phyloP scores from a whole-genome alignment of 2,797 vertebrate species.

The Simalia tracyae region DNA sequence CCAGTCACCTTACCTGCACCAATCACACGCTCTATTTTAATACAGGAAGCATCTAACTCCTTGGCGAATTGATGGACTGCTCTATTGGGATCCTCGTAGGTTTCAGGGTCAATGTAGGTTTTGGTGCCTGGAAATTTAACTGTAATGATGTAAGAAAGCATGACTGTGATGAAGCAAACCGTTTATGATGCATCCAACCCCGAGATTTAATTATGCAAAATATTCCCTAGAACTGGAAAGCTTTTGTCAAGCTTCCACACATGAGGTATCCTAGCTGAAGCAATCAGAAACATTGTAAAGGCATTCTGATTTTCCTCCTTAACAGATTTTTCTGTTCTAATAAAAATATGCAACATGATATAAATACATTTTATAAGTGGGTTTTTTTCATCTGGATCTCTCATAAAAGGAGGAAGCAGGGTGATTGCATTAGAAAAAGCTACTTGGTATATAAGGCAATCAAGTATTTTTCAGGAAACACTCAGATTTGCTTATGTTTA shows the following conservation, averaged over 20 bases:
- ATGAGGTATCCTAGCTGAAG: background rate
- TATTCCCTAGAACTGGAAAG: slow-evolving; percentile 72
- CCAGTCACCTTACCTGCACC: slow-evolving; percentile 91
- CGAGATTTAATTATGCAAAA: slow-evolving; percentile 79
- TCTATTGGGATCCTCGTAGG: slow-evolving; percentile 98
- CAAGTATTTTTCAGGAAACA: slow-evolving; percentile 36
- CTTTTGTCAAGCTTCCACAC: slow-evolving; percentile 58
- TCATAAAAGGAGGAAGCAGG: background rate
- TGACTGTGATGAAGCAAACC: slow-evolving; percentile 91
- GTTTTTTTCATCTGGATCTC: background rate
- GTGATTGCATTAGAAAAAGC: background rate
- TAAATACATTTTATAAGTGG: background rate
- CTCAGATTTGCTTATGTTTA: slow-evolving; percentile 63
- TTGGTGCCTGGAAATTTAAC: slow-evolving; percentile 99
- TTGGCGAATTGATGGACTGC: slow-evolving; percentile 99
- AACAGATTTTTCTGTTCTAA: background rate
- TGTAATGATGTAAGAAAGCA: slow-evolving; percentile 98
- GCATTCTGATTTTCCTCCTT: background rate
- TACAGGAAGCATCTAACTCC: slow-evolving; percentile 99
- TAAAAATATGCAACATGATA: background rate
- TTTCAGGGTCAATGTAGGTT: slow-evolving; percentile 99
- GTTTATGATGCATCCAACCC: slow-evolving; percentile 78
- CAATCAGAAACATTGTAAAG: background rate
- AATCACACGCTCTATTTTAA: slow-evolving; percentile 98
- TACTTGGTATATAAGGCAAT: background rate